Evolutionary conservation across 1,140 invertebrate genomes (phyloP).

Genomic region (Drosophila albomicans): DNA sequence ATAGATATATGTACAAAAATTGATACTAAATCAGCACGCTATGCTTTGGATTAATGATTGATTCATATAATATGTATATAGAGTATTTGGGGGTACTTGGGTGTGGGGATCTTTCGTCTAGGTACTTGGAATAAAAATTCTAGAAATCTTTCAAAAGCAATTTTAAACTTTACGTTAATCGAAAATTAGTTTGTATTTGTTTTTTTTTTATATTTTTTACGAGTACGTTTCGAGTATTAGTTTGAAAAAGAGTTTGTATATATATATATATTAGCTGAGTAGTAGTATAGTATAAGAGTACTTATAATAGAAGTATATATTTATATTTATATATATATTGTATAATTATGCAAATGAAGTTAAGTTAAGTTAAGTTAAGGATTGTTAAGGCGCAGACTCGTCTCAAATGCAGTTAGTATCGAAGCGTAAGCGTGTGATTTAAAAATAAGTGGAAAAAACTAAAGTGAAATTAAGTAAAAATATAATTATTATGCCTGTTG

Average conservation of each 20-base stretch:
- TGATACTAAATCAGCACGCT: conserved; percentile 69
- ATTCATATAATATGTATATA: conserved; percentile 18
- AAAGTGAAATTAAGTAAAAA: conserved; percentile 28
- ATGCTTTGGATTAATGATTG: conserved; percentile 47
- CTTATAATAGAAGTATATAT: conserved; percentile 37
- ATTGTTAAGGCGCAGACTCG: conserved; percentile 52
- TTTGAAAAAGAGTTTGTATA: conserved; percentile 40
- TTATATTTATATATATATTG: conserved; percentile 35
- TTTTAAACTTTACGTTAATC: conserved; percentile 42
- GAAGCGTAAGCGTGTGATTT: conserved; percentile 78
- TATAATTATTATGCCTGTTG: conserved; percentile 16
- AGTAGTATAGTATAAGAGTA: conserved; percentile 37
- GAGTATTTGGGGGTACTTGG: conserved; percentile 2
- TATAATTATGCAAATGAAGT: conserved; percentile 5
- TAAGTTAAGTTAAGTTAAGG: conserved; percentile 51
- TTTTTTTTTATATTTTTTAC: conserved; percentile 17
- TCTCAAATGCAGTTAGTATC: conserved; percentile 75
- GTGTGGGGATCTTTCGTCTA: conserved; percentile 26
- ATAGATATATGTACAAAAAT: conserved; percentile 15
- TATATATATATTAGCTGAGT: conserved; percentile 22
- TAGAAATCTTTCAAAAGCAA: conserved; percentile 38
- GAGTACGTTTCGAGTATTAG: conserved; percentile 34
- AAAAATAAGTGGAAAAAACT: conserved; percentile 20
- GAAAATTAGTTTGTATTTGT: conserved; percentile 10
- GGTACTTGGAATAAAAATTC: conserved; percentile 33